These are phyloP conservation scores for Anseranas semipalmata DNA, from an alignment of 2,113 vertebrate species.

Conservation along the genomic window DNA sequence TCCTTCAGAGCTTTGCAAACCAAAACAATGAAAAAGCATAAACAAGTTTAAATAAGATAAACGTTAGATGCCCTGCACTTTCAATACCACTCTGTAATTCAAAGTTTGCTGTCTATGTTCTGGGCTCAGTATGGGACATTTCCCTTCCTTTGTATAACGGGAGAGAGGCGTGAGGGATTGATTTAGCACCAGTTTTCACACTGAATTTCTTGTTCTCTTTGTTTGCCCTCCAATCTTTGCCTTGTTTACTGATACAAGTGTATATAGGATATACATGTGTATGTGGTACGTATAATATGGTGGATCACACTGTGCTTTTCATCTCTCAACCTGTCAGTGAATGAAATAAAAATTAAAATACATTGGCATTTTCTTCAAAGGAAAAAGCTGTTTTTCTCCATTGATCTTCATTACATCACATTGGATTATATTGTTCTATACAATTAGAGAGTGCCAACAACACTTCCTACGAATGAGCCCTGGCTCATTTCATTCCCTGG, in stretches of 20 bases:
- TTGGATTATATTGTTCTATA: slow-evolving; percentile 28
- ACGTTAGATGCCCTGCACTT: background rate
- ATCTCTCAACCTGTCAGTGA: background rate
- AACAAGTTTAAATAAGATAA: slow-evolving; percentile 13
- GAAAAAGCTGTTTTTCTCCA: background rate
- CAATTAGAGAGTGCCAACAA: slow-evolving; percentile 9
- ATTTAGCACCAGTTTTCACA: background rate
- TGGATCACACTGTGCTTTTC: background rate
- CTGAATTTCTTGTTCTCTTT: background rate
- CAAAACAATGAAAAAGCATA: slow-evolving; percentile 14
- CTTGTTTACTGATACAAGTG: background rate
- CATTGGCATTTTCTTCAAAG: background rate
- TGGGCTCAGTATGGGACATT: background rate
- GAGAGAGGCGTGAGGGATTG: background rate
- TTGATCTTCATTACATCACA: slow-evolving; percentile 32
- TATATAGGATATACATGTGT: background rate
- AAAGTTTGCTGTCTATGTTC: background rate
- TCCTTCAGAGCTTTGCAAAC: slow-evolving; percentile 33
- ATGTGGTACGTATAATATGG: background rate
- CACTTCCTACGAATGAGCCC: background rate
- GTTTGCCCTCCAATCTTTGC: background rate
- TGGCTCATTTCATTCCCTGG: slow-evolving; percentile 30
- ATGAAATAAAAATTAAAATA: slow-evolving; percentile 44
- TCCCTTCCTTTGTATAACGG: background rate
- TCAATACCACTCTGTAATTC: slow-evolving; percentile 6